Evolutionary conservation across 2,888 invertebrate genomes (phyloP), one percentile per base, ranked within the genome.

Genomic region (Limenitis camilla): DNA sequence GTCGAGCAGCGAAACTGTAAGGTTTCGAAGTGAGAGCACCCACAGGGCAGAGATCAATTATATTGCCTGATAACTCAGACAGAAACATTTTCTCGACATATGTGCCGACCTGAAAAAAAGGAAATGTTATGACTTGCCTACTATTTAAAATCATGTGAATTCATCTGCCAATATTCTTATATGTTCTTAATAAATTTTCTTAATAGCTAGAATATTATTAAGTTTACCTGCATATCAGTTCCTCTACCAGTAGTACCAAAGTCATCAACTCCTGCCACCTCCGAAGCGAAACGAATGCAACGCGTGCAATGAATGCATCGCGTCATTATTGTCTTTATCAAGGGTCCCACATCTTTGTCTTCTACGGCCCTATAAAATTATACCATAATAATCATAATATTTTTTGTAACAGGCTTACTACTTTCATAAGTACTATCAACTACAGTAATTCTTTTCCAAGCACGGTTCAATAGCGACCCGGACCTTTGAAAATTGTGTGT

Each of bases 281-380:
- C 99, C 2, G 98, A 98, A 2, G 98, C 99, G 84, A 99, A 99
- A 61, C 98, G 91, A 66, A 99, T 96, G 77, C 98, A 99, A 5
- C 99, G 91, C 0, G 99, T 99, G 83, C 99, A 99, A 73, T 99
- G 99, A 73, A 99, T 99, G 81, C 99, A 99, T 46, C 99, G 91
- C 0, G 99, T 99, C 99, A 99, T 99, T 27, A 97, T 94, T 0
- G 99, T 99, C 84, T 99, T 99, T 27, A 99, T 94, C 59, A 99
- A 86, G 0, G 99, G 99, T 0, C 99, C 99, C 56, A 99, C 93
- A 80, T 99, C 96, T 80, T 99, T 99, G 81, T 99, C 99, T 80
- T 99, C 99, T 0, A 99, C 98, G 60, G 99, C 99, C 65, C 97
- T 95, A 68, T 49, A 66, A 49, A 31, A 45, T 44, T 31, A 11